Evolutionary conservation across 1,140 invertebrate species (phyloP), one percentile per base, ranked within the genome.

Genomic region (Heliconius congener): DNA sequence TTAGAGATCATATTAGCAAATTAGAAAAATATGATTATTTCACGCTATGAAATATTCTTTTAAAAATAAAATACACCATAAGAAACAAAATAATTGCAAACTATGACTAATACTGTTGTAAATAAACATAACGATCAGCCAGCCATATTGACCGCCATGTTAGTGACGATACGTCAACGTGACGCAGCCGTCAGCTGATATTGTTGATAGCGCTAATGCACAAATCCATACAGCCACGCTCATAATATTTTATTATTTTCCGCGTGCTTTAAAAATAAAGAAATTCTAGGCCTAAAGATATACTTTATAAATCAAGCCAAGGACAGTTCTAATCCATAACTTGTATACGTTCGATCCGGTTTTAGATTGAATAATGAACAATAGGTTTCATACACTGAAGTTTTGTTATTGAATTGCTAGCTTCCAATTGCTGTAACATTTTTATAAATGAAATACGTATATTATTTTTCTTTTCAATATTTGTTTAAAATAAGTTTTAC

Each of bases 181-280:
- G 91, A 92, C 90, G 91, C 86, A 73, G 57, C 73, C 82, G 85
- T 92, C 91, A 93, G 91, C 91, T 93, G 91, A 93, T 87, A 79
- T 80, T 77, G 60, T 82, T 81, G 79, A 84, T 90, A 88, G 81
- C 79, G 73, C 84, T 85, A 80, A 70, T 78, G 77, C 77, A 80
- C 80, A 60, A 78, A 46, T 57, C 80, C 73, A 76, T 80, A 80
- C 77, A 81, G 74, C 73, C 77, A 74, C 71, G 80, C 78, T 80
- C 79, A 84, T 84, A 81, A 77, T 81, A 72, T 82, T 82, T 81
- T 81, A 79, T 79, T 81, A 77, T 81, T 84, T 83, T 84, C 81
- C 76, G 75, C 72, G 74, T 86, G 0, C 16, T 76, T 85, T 73
- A 74, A 73, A 76, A 80, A 46, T 66, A 57, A 79, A 57, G 30